Conservation (phyloP, 92 coral and sea anemone genomes). For the Zoanthus sociatus region DNA sequence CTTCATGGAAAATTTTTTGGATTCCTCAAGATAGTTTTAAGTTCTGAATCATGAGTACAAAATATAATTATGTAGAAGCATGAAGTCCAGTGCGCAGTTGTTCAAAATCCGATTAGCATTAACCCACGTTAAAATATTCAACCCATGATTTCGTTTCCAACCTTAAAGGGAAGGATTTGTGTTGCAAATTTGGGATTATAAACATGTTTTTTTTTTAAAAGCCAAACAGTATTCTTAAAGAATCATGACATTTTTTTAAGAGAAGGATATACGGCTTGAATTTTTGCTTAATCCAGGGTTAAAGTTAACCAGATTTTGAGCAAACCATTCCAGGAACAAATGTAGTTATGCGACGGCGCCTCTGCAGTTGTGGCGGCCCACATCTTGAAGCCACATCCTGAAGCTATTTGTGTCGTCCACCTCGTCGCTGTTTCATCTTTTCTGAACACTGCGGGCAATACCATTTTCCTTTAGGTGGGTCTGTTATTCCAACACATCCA, state of each 20-base stretch:
- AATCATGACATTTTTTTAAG: too few relatives aligned
- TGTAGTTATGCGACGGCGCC: not conserved
- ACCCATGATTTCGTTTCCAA: too few relatives aligned
- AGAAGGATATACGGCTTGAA: too few relatives aligned
- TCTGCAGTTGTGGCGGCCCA: not conserved
- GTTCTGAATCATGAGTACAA: not conserved
- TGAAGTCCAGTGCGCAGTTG: too few relatives aligned
- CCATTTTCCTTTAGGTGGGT: slow-evolving; percentile 99
- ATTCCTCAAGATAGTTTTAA: not conserved
- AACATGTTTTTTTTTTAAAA: too few relatives aligned
- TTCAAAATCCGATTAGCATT: too few relatives aligned
- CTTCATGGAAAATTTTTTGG: not conserved
- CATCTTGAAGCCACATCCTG: not conserved
- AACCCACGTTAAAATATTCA: too few relatives aligned
- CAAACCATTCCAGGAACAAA: not conserved
- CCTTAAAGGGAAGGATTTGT: too few relatives aligned
- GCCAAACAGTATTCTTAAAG: too few relatives aligned
- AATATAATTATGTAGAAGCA: not conserved
- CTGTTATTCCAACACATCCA: slow-evolving; percentile 95
- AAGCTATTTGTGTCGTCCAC: slow-evolving; percentile 76
- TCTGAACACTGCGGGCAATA: slow-evolving; percentile 91
- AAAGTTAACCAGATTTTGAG: too few relatives aligned
- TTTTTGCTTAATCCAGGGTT: too few relatives aligned
- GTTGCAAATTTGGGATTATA: too few relatives aligned
- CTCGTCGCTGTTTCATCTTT: slow-evolving; percentile 84